Percentiles rank a stretch among this genome's conserved stretches.
These are phyloP conservation scores for Campoletis raptor DNA, from an alignment of 2,888 invertebrate genomes.

Conservation along the genomic window DNA sequence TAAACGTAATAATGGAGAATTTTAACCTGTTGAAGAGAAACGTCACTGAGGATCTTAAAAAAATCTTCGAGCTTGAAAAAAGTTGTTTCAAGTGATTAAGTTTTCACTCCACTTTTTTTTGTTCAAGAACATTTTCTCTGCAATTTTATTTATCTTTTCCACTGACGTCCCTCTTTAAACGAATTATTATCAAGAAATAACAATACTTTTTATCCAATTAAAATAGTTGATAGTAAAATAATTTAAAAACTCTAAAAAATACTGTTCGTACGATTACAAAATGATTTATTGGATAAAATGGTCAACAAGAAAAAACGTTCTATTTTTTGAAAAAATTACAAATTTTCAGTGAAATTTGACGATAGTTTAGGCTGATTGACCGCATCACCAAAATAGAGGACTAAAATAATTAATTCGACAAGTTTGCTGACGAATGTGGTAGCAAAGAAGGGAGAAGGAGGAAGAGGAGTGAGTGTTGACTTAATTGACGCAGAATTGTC, in stretches of 20 bases:
- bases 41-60: no score
- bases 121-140: no score
- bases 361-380: not conserved
- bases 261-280: not conserved
- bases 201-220: no score
- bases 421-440: not conserved
- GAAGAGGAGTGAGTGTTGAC: slow-evolving; percentile 15
- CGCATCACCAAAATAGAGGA: not conserved
- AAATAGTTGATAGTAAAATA: not conserved
- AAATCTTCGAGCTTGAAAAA: no score
- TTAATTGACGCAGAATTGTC: slow-evolving; percentile 46
- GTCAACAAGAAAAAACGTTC: not conserved
- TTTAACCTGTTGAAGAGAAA: no score
- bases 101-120: no score
- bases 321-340: not conserved
- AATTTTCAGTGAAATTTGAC: not conserved
- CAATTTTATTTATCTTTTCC: no score
- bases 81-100: no score
- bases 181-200: not conserved
- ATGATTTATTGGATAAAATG: not conserved
- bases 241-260: not conserved
- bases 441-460: not conserved
- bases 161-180: no score
- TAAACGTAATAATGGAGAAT: no score
- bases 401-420: slow-evolving; percentile 30